Base-by-base conservation (phyloP, 2,888 invertebrate genomes). In the Synanthedon vespiformis region DNA sequence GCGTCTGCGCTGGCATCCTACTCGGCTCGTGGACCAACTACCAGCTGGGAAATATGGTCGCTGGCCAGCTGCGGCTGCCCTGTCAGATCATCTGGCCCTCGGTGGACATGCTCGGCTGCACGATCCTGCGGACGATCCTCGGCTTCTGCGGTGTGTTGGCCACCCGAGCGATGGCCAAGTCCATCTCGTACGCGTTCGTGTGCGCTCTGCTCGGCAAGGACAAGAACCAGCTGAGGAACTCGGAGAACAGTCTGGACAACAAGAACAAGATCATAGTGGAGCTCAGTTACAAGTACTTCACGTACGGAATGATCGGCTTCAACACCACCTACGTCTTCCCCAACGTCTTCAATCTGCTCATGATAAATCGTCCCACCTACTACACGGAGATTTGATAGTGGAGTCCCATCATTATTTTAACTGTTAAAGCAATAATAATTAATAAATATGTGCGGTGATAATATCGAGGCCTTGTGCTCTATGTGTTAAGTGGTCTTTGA, bases 21-120 rank as follows among this genome's bases (percentile, higher is more conserved):
- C 76, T 91, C 2, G 96, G 95, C 16, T 91, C 94, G 4, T 96
- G 96, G 96, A 80, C 93, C 47, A 95, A 95, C 82, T 95, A 92
- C 75, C 94, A 92, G 73, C 88, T 92, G 12, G 95, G 95, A n/a
- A 89, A 90, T 68, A 89, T 92, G 88, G 77, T 72, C n/a, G 82
- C 88, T 44, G 89, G 90, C 58, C 69, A 89, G n/a, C 74, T 80
- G 8, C 80, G 89, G 40, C 94, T 94, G 5, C 94, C 94, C 0
- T 95, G 94, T 77, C 76, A 89, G 54, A 91, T 96, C 65, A 90
- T 93, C 64, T 94, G 95, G 93, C 95, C 95, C 8, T 92, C 93
- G 1, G 89, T 90, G 55, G 88, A 90, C 61, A 94, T 94, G 91
- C 64, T 93, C 50, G 92, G 92, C 54, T 88, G 88, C 65, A 77